Evolutionary conservation across 2,113 vertebrate genomes (phyloP), one percentile per base, ranked within the genome.

Genomic region (Eidolon helvum): DNA sequence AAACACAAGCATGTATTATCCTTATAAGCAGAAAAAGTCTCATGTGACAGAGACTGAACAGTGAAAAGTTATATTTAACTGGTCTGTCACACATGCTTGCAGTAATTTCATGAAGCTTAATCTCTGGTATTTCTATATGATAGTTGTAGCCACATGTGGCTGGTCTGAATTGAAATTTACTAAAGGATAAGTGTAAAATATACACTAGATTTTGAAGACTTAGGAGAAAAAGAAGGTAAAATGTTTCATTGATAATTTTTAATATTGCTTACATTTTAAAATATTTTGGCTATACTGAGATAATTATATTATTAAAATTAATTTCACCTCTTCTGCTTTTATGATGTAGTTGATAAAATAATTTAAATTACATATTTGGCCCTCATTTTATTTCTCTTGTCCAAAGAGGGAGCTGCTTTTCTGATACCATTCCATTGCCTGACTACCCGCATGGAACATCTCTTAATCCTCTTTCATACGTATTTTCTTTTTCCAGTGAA

Each of bases 281-380:
- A 92, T 33, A 71, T 87, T 92, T 94, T 86, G 45, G 28, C 55
- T 38, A 71, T 43, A 45, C 6, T 53, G 21, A 91, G 28, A 53
- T 66, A 72, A 92, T 65, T 59, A n/a, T 65, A 83, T 65, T 68
- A 95, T 21, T 71, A 89, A 96, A 88, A 85, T 87, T 35, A 45
- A 90, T 33, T 90, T 85, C 28, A 82, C 45, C 57, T 97, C 80
- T 95, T 77, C 84, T 63, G 91, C 61, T 93, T 89, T 82, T 35
- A 91, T 55, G 87, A 77, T 38, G 22, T 12, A 75, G 33, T n/a
- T 55, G 59, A 96, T 0, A 83, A 48, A 63, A 84, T 65, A 82
- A 66, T 57, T 77, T 82, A 87, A 93, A 65, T 65, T 40, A 69
- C 21, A 40, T 7, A 28, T 14, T 33, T 82, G 55, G 18, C 59